Conservation (phyloP, 2,113 vertebrate species). For the Oxyruncus cristatus region DNA sequence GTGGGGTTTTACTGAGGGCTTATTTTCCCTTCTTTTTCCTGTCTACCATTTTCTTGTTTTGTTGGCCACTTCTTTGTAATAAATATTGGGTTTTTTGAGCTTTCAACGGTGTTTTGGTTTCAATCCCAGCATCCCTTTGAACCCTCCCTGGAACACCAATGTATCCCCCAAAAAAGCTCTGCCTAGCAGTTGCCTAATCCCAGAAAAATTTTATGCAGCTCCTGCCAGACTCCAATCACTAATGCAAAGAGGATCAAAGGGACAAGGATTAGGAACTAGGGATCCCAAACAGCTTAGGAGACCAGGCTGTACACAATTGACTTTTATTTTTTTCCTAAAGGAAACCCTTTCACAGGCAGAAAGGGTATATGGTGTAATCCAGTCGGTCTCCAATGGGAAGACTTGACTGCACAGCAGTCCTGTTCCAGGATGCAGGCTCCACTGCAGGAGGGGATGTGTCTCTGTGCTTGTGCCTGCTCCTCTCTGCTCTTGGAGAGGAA, state of each 20-base stretch:
- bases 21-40: too few species aligned
- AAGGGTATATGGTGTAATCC: neutral
- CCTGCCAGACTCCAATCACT: neutral
- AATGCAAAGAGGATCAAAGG: neutral
- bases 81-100: too few species aligned
- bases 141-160: too few species aligned
- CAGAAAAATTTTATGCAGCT: neutral
- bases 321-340: neutral
- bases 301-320: neutral
- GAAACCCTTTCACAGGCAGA: neutral
- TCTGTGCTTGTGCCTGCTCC: neutral
- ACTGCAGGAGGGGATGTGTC: neutral
- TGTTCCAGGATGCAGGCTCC: neutral
- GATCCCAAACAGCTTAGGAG: neutral
- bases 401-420: too few species aligned
- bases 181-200: neutral
- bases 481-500: neutral
- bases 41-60: too few species aligned
- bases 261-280: neutral
- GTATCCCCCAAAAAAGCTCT: neutral
- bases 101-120: too few species aligned
- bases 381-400: accelerated
- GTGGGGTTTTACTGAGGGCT: too few species aligned
- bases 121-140: too few species aligned
- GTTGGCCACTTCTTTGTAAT: too few species aligned